Conservation (phyloP, 2,113 vertebrate species). For the Romanogobio albipinnatus region DNA sequence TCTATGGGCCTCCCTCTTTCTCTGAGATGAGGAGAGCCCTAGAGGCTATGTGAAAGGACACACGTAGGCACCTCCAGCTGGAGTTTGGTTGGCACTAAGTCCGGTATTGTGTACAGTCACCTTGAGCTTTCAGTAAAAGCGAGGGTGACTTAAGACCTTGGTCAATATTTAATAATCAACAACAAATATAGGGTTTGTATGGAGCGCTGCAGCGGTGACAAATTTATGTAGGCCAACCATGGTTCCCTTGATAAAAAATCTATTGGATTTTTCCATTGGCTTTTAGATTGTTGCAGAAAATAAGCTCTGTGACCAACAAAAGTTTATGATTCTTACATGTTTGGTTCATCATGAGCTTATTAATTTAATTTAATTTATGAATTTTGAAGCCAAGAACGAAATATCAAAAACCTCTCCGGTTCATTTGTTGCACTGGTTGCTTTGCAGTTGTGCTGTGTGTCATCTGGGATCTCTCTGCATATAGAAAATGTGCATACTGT, state of each 20-base stretch:
- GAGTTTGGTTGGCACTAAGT: constrained; percentile 63
- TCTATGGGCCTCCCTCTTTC: constrained; percentile 8
- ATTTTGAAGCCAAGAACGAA: too few relatives aligned
- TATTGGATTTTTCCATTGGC: background rate
- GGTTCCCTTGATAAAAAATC: background rate
- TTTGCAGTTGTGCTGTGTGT: too few relatives aligned
- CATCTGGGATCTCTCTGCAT: too few relatives aligned
- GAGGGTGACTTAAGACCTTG: constrained; percentile 9
- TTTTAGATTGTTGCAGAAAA: background rate
- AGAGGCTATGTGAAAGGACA: constrained; percentile 67
- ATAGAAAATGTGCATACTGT: too few relatives aligned
- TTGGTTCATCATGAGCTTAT: background rate
- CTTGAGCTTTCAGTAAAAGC: constrained; percentile 49
- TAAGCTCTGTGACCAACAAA: background rate
- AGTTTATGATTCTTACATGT: background rate
- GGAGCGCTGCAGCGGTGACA: background rate
- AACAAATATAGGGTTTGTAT: background rate
- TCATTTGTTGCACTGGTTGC: too few relatives aligned
- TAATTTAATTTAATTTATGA: too few relatives aligned
- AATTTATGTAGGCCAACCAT: background rate
- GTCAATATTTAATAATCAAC: background rate
- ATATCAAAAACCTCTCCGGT: too few relatives aligned
- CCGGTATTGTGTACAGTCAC: constrained; percentile 49
- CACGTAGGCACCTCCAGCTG: constrained; percentile 72
- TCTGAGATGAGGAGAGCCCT: constrained; percentile 19